A percentile compares a stretch with the other conserved stretches of the same genome.
Evolutionary conservation across 2,797 vertebrate species (phyloP).

Genomic region (Sebastes cheni): DNA sequence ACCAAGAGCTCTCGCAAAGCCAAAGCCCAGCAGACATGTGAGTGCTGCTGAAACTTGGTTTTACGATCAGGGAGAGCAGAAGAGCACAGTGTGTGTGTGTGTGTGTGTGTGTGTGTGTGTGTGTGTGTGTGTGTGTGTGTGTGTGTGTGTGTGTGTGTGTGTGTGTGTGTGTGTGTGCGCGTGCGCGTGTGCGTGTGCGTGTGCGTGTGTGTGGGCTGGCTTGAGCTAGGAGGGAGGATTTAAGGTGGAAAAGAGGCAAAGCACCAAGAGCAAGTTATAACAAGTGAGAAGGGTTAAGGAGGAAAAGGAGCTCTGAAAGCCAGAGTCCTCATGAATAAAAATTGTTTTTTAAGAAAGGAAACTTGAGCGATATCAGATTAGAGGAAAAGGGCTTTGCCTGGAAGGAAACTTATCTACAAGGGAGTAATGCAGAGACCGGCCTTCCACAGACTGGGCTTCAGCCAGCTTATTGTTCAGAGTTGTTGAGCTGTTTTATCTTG

Average conservation of each 20-base stretch:
- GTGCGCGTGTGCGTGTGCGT: neutral
- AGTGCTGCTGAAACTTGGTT: conserved; percentile 60
- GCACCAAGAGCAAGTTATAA: neutral
- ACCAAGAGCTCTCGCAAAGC: conserved; percentile 81
- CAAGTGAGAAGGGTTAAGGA: neutral
- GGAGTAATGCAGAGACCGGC: neutral
- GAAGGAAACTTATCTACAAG: conserved; percentile 8
- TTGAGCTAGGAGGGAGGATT: neutral
- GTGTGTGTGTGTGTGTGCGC: too few species aligned
- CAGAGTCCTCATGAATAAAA: neutral
- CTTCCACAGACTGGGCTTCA: conserved; percentile 1
- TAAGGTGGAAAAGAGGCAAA: conserved; percentile 2
- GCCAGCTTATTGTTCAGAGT: conserved; percentile 24
- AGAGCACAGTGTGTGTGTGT: neutral
- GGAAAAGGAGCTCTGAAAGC: conserved; percentile 2
- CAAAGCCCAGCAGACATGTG: conserved; percentile 88
- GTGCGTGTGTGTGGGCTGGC: neutral
- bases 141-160: neutral
- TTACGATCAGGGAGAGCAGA: neutral
- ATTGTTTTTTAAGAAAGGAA: conserved; percentile 20
- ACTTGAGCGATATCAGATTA: conserved; percentile 31
- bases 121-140: too few species aligned
- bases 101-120: neutral
- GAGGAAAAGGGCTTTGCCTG: conserved; percentile 1
- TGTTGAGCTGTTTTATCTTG: conserved; percentile 35